These are phyloP conservation scores for Latrodectus hesperus DNA, from an alignment of 2,888 invertebrate genomes.

Conservation along the genomic window DNA sequence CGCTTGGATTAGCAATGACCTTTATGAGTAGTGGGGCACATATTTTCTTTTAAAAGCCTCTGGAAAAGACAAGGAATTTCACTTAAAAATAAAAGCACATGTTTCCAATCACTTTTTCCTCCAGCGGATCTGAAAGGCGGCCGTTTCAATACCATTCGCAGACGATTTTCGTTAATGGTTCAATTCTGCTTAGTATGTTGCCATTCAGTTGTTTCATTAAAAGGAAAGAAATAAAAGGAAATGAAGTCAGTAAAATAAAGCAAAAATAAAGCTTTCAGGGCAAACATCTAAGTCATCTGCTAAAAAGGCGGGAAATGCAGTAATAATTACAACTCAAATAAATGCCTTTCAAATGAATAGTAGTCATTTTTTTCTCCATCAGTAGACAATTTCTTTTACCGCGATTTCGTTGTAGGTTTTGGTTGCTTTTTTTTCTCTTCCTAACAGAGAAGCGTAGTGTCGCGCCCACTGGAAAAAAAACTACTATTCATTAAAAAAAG, in stretches of 20 bases:
- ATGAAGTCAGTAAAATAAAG: not conserved
- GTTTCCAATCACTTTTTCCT: not conserved
- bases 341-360: conserved; percentile 8
- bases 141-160: not conserved
- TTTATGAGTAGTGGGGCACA: not conserved
- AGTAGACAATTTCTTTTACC: too few species aligned
- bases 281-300: not conserved
- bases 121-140: not conserved
- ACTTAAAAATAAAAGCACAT: not conserved
- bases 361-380: not conserved
- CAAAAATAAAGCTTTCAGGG: too few species aligned
- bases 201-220: not conserved
- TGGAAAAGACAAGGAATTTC: not conserved
- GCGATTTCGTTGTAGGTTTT: too few species aligned
- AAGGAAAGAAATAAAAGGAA: conserved; percentile 6
- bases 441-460: too few species aligned
- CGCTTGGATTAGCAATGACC: not conserved
- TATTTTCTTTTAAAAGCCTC: not conserved
- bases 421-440: too few species aligned
- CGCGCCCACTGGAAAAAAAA: too few species aligned
- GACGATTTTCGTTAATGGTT: conserved; percentile 16
- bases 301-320: not conserved
- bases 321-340: conserved; percentile 49
- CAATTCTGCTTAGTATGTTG: conserved; percentile 21
- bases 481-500: too few species aligned